Base-by-base conservation (phyloP, 2,797 vertebrate species). In the Acanthurus tractus region DNA sequence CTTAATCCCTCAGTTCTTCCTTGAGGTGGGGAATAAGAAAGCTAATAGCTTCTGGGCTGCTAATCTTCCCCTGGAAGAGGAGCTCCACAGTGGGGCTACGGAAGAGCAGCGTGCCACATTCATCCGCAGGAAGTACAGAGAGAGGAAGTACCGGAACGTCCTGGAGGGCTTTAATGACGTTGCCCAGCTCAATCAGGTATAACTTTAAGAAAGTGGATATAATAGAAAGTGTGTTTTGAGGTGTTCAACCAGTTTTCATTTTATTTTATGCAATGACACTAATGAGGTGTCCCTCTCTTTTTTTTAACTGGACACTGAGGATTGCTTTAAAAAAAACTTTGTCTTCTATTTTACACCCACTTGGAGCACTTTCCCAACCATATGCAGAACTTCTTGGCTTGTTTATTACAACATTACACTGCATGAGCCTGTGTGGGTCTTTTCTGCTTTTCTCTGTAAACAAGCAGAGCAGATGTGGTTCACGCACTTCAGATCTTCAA, bases 11-110 rank as follows among this genome's bases (percentile, higher is more conserved):
- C 79, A 99, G 98, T 95, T 99, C 78, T 99, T 99, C 90, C 95
- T 98, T 45, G 88, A 96, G 58, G 96, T 99, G 88, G 98, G 98
- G 74, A 99, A 99, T 93, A 95, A 96, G 89, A 96, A 96, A 38
- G 96, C 96, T 63, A 99, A 99, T 93, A 94, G 92, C 76, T 99
- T 99, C 93, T 99, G 98, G 98, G 96, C 96, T 36, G 96, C 96
- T 78, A 96, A 95, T 86, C 96, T 99, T 64, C 92, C 95, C 54
- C 81, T 93, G 70, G 96, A 96, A 76, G 97, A 98, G 85, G 95
- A 96, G 72, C 88, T 99, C 71, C 88, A 92, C 64, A 82, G 90
- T 67, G 94, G 96, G 57, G 95, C 96, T 0, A 92, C 95, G 1
- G 85, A 92, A 0, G 96, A 97, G 90, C 96, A 95, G 90, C 96